Percentiles rank a stretch among this genome's conserved stretches.
Conservation (phyloP, 2,888 invertebrate species). For the Leptogaster cylindrica region DNA sequence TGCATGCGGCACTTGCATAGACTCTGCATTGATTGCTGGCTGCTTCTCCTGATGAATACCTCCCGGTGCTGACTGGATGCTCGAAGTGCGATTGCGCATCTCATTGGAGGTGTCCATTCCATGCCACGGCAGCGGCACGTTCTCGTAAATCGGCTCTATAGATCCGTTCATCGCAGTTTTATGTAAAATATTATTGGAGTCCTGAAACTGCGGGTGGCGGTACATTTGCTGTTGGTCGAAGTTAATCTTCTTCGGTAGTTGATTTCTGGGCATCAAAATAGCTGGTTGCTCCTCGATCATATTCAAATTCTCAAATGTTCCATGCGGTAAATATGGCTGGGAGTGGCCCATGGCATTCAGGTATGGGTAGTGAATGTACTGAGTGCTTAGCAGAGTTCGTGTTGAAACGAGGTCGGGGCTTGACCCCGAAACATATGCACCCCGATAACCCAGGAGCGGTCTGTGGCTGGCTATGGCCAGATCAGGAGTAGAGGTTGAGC, state of each 20-base stretch:
- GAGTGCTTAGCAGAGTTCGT: slow-evolving; percentile 67
- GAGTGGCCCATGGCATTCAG: slow-evolving; percentile 58
- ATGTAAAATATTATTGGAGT: slow-evolving; percentile 54
- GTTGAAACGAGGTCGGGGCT: slow-evolving; percentile 81
- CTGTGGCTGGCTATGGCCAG: slow-evolving; percentile 76
- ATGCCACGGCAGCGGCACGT: slow-evolving; percentile 76
- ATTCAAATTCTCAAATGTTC: slow-evolving; percentile 76
- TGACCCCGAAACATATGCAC: slow-evolving; percentile 72
- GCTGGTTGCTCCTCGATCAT: slow-evolving; percentile 64
- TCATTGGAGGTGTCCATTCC: slow-evolving; percentile 47
- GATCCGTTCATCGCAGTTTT: slow-evolving; percentile 63
- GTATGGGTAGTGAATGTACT: slow-evolving; percentile 56
- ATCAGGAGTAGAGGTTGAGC: slow-evolving; percentile 85
- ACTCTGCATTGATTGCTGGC: neutral
- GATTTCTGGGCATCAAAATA: slow-evolving; percentile 55
- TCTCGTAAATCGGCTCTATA: slow-evolving; percentile 82
- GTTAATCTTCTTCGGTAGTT: slow-evolving; percentile 31
- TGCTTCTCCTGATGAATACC: slow-evolving; percentile 61
- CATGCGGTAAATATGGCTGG: slow-evolving; percentile 65
- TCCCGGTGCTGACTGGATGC: slow-evolving; percentile 75
- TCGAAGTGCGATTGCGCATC: slow-evolving; percentile 66
- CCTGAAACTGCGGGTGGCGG: slow-evolving; percentile 42
- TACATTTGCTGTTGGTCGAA: neutral
- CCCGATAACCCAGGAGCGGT: slow-evolving; percentile 57
- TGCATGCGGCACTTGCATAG: slow-evolving; percentile 2